phyloP scores from a whole-genome alignment of 2,888 invertebrate genomes.

The Sepioteuthis lessoniana region DNA sequence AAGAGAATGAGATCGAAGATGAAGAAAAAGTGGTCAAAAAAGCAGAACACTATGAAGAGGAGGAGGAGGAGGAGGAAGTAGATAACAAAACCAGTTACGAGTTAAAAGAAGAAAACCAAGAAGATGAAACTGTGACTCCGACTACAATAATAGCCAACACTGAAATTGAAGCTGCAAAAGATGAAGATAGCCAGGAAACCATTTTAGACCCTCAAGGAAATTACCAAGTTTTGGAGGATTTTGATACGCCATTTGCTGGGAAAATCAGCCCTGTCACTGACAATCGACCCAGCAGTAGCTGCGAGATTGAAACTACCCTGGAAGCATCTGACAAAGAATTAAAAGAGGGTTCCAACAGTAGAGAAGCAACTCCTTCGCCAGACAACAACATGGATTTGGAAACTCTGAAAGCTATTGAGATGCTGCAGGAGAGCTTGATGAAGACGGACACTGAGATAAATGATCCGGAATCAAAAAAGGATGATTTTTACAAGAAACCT shows the following conservation, averaged over 20 bases:
- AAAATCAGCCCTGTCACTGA: slow-evolving; percentile 37
- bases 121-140: background rate
- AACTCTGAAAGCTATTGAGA: slow-evolving; percentile 38
- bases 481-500: background rate
- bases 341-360: background rate
- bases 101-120: slow-evolving; percentile 38
- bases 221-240: slow-evolving; percentile 43
- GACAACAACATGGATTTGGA: background rate
- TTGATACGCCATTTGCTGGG: background rate
- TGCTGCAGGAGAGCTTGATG: background rate
- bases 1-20: slow-evolving; percentile 35
- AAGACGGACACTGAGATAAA: background rate
- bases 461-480: background rate
- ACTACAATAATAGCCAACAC: background rate
- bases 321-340: background rate
- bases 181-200: slow-evolving; percentile 47
- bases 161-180: slow-evolving; percentile 39
- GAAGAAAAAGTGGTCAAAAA: background rate
- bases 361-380: background rate
- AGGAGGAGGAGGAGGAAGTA: slow-evolving; percentile 51
- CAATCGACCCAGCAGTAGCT: background rate
- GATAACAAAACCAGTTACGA: slow-evolving; percentile 38
- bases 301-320: background rate
- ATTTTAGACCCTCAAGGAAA: slow-evolving; percentile 44
- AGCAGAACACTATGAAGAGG: slow-evolving; percentile 53